A percentile compares a stretch with the other conserved stretches of the same genome.
These are phyloP conservation scores for Catharus fuscescens DNA, from an alignment of 2,113 vertebrate genomes.

Conservation along the genomic window DNA sequence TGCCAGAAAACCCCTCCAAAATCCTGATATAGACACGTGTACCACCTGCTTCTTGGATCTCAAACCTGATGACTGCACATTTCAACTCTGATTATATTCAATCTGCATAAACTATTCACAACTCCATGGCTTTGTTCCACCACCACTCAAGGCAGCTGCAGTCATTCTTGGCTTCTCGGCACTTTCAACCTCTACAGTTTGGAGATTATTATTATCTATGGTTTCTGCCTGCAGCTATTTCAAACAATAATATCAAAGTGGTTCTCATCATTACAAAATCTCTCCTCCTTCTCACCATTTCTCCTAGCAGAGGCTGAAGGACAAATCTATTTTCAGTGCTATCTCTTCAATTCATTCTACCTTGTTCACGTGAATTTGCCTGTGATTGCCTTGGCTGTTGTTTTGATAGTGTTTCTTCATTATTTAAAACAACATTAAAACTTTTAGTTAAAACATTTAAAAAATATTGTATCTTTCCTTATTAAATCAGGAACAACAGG, in stretches of 20 bases:
- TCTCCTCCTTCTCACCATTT: not conserved
- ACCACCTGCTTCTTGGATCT: slow-evolving; percentile 62
- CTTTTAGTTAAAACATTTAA: not conserved
- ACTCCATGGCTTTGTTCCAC: slow-evolving; percentile 20
- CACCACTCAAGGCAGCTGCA: slow-evolving; percentile 49
- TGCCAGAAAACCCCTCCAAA: slow-evolving; percentile 42
- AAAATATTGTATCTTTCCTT: not conserved
- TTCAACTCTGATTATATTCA: slow-evolving; percentile 43
- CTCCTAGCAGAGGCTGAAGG: slow-evolving; percentile 9
- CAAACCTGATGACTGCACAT: slow-evolving; percentile 33
- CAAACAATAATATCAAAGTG: slow-evolving; percentile 21
- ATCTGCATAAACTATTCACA: slow-evolving; percentile 42
- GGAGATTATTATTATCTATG: slow-evolving; percentile 33
- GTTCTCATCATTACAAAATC: slow-evolving; percentile 27
- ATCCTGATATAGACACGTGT: not conserved
- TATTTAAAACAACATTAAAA: not conserved
- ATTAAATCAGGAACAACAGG: not conserved
- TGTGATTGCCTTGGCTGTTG: not conserved
- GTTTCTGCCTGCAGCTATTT: slow-evolving; percentile 44
- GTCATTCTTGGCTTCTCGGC: slow-evolving; percentile 28
- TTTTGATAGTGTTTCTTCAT: not conserved
- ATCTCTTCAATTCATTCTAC: not conserved
- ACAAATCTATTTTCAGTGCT: slow-evolving; percentile 7
- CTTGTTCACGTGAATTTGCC: not conserved
- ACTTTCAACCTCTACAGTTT: slow-evolving; percentile 37